Percentiles rank a stretch among this genome's conserved stretches.
These are phyloP conservation scores for Corella eumyota DNA, from an alignment of 23 tunicate species.

Conservation along the genomic window DNA sequence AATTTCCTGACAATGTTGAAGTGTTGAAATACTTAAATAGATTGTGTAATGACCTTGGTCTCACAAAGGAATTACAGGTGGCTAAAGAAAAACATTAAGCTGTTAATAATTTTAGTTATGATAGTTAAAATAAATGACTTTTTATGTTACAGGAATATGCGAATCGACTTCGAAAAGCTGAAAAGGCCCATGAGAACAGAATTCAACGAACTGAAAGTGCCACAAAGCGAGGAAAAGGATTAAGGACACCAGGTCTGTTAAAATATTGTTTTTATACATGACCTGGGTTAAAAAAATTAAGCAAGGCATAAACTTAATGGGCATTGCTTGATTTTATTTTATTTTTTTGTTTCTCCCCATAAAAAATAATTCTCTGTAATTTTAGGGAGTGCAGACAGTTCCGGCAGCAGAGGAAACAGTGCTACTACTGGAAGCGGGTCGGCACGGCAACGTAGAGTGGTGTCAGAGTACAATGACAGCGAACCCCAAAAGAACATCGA, in stretches of 20 bases:
- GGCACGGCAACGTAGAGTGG: slow-evolving; percentile 21
- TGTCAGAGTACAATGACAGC: slow-evolving; percentile 11
- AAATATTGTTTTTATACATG: too few species aligned
- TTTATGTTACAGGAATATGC: slow-evolving; percentile 70
- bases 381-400: slow-evolving; percentile 46
- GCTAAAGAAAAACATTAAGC: background rate
- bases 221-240: slow-evolving; percentile 15
- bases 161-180: slow-evolving; percentile 61
- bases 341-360: too few species aligned
- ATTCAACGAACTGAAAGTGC: slow-evolving; percentile 46
- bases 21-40: slow-evolving; percentile 83
- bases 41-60: slow-evolving; percentile 74
- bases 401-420: slow-evolving; percentile 29
- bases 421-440: slow-evolving; percentile 24
- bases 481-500: slow-evolving; percentile 18
- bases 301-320: too few species aligned
- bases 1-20: slow-evolving; percentile 93
- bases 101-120: background rate
- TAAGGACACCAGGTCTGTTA: slow-evolving; percentile 22
- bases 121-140: too few species aligned
- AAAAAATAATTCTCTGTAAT: too few species aligned
- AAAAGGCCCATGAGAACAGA: slow-evolving; percentile 51
- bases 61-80: slow-evolving; percentile 73
- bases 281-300: too few species aligned
- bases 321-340: too few species aligned